A percentile compares a stretch with the other conserved stretches of the same genome.
Conservation (phyloP, 2,888 invertebrate genomes). For the Dicroscelio sp. region DNA sequence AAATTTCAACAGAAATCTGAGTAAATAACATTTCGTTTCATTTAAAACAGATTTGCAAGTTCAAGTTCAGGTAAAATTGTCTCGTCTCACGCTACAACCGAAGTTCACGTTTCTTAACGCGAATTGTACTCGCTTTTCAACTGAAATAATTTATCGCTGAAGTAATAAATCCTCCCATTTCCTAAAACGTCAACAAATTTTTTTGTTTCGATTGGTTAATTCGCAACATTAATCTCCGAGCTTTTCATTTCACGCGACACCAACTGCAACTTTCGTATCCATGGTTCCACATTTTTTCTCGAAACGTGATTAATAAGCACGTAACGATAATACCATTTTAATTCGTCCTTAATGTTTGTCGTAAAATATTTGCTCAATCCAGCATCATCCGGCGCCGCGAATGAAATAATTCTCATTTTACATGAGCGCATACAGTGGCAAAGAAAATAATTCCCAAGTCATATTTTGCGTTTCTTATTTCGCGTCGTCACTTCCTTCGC, state of each 20-base stretch:
- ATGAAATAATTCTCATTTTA: conserved; percentile 56
- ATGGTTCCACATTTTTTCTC: not conserved
- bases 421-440: conserved; percentile 8
- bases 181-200: too few species aligned
- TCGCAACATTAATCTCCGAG: not conserved
- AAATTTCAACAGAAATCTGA: too few species aligned
- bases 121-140: too few species aligned
- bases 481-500: not conserved
- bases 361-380: conserved; percentile 14
- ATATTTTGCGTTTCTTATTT: conserved; percentile 45
- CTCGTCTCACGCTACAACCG: too few species aligned
- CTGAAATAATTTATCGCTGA: too few species aligned
- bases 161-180: too few species aligned
- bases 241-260: not conserved
- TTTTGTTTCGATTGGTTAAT: not conserved
- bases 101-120: too few species aligned
- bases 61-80: too few species aligned
- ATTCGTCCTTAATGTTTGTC: not conserved
- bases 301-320: conserved; percentile 1
- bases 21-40: too few species aligned
- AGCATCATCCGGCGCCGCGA: not conserved
- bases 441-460: conserved; percentile 25
- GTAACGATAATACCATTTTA: not conserved
- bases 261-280: not conserved
- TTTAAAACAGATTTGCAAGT: too few species aligned